Base-by-base conservation (phyloP, 1,140 invertebrate genomes). In the Nasonia giraulti region DNA sequence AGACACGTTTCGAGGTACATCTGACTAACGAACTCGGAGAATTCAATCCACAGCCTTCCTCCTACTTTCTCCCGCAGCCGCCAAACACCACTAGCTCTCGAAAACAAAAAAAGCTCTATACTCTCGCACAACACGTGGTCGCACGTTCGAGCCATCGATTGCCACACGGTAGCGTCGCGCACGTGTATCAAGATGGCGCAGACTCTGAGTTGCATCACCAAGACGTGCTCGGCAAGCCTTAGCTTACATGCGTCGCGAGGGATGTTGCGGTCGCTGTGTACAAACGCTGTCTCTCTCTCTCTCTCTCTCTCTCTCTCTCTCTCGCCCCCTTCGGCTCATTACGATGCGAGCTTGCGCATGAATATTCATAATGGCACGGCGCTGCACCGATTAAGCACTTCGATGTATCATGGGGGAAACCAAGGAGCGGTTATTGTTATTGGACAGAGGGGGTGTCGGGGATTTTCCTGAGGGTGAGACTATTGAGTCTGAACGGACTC, bases 341-440 rank as follows among this genome's bases (percentile, higher is more conserved):
- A 33, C 71, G 12, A 44, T 40, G 12, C 74, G 44, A n/a, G 33
- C 31, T 50, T 17, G 44, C 44, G 44, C 8, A 81, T 82, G 84
- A 81, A 85, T 85, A 85, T 85, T 85, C 83, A 85, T 68, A 68
- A 80, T 71, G 27, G 14, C 4, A 23, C 20, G 50, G 33, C 12
- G 27, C n/a, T n/a, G 74, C 50, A 20, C 44, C 78, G 71, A 80
- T 84, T 84, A 80, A 80, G 47, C 68, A 71, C 31, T 75, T 47
- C 78, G 78, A 74, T 74, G 31, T 73, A 74, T 84, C 33, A 20
- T 71, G 74, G 20, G 47, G 6, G 47, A 40, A 44, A 66, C n/a
- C 0, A 50, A 12, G 2, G 2, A 33, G 69, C 69, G 31, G 69
- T 71, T 71, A 71, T 17, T 71, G 31, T 33, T 62, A 62, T 71